phyloP scores from a whole-genome alignment of 2,113 vertebrate genomes.

The Lutjanus erythropterus region DNA sequence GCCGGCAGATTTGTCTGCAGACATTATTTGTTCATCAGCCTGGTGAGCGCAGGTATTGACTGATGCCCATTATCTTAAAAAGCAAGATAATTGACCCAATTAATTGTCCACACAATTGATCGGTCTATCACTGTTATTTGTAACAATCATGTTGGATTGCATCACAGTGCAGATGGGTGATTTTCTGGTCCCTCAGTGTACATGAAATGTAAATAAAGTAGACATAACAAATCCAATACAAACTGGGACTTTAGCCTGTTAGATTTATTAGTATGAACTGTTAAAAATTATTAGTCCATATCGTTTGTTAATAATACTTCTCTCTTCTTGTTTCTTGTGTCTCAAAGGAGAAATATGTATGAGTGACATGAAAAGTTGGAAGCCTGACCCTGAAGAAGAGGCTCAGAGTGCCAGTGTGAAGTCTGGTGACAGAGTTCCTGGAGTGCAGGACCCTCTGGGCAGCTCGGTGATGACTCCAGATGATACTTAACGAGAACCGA shows the following conservation, averaged over 20 bases:
- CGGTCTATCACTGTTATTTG: background rate
- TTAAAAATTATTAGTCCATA: background rate
- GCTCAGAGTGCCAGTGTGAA: constrained; percentile 20
- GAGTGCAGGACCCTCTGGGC: constrained; percentile 77
- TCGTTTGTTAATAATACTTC: constrained; percentile 2
- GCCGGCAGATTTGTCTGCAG: too few relatives aligned
- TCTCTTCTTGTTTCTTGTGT: constrained; percentile 26
- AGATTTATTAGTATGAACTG: background rate
- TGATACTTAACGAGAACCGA: constrained; percentile 10
- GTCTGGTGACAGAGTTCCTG: constrained; percentile 61
- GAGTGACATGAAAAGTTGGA: constrained; percentile 44
- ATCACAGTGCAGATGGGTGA: background rate
- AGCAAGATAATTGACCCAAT: too few relatives aligned
- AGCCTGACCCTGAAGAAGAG: constrained; percentile 32
- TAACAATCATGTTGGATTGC: background rate
- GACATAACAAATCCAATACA: background rate
- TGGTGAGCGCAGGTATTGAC: too few relatives aligned
- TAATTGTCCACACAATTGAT: too few relatives aligned
- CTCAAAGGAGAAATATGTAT: constrained; percentile 49
- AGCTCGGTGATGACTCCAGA: constrained; percentile 73
- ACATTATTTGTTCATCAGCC: too few relatives aligned
- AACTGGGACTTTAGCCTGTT: background rate
- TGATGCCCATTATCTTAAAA: too few relatives aligned
- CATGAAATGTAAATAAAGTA: background rate
- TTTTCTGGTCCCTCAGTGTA: background rate